These are phyloP conservation scores for Platyura marginata DNA, from an alignment of 1,140 invertebrate species.

Conservation along the genomic window DNA sequence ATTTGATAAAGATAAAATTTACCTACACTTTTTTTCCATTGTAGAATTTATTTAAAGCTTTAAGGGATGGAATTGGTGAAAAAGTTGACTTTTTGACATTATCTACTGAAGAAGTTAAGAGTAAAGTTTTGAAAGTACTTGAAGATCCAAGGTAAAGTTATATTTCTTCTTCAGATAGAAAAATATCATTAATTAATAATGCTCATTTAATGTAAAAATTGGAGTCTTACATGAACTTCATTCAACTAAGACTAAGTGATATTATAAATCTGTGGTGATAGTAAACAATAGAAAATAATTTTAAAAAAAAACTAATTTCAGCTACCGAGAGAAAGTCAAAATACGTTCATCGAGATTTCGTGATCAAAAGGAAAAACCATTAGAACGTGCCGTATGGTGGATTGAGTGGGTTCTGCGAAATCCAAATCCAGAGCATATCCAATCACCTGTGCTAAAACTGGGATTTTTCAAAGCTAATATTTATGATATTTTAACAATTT, in stretches of 20 bases:
- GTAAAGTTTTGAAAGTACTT: constrained; percentile 7
- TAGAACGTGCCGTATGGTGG: constrained; percentile 25
- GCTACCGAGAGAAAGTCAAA: constrained; percentile 18
- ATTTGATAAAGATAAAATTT: neutral
- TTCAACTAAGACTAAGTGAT: neutral
- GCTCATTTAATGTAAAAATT: neutral
- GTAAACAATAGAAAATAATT: no score
- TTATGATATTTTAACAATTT: no score
- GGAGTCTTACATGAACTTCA: neutral
- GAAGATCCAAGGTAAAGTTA: constrained; percentile 13
- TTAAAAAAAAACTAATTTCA: no score
- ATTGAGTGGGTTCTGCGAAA: constrained; percentile 30
- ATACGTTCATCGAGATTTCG: constrained; percentile 19
- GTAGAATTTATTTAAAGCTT: constrained; percentile 7
- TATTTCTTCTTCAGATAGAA: no score
- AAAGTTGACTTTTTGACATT: constrained; percentile 8
- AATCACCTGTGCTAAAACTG: neutral
- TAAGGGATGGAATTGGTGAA: constrained; percentile 5
- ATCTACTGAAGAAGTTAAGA: constrained; percentile 6
- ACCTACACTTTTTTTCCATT: neutral
- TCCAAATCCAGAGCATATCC: constrained; percentile 20
- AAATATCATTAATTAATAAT: no score
- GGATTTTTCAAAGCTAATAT: constrained; percentile 1
- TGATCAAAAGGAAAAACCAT: constrained; percentile 26
- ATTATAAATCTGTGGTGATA: neutral